These are phyloP conservation scores for Drosophila miranda DNA, from an alignment of 1,140 invertebrate species.

Conservation along the genomic window DNA sequence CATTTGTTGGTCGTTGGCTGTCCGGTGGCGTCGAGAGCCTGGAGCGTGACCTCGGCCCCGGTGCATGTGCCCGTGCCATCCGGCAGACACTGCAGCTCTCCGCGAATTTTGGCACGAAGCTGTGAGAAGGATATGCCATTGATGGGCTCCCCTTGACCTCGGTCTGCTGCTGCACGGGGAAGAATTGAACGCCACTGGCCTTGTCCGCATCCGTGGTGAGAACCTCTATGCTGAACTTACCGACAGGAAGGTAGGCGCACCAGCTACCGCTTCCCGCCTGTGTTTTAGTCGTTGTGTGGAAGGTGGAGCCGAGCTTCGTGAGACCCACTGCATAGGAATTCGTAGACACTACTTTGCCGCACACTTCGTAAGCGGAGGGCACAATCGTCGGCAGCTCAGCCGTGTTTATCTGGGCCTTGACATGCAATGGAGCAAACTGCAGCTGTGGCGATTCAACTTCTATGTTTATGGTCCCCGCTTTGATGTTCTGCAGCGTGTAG, in stretches of 20 bases:
- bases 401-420: constrained; percentile 88
- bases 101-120: constrained; percentile 87
- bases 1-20: constrained; percentile 84
- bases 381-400: constrained; percentile 86
- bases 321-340: constrained; percentile 83
- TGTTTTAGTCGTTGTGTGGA: constrained; percentile 83
- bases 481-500: constrained; percentile 92
- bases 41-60: constrained; percentile 84
- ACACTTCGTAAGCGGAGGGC: constrained; percentile 88
- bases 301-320: constrained; percentile 82
- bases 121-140: constrained; percentile 89
- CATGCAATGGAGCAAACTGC: constrained; percentile 85
- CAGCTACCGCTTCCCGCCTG: constrained; percentile 85
- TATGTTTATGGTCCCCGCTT: constrained; percentile 90
- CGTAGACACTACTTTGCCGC: constrained; percentile 86
- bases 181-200: constrained; percentile 84
- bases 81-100: constrained; percentile 86
- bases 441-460: constrained; percentile 87
- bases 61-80: constrained; percentile 83
- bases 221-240: constrained; percentile 87
- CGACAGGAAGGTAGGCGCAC: constrained; percentile 87
- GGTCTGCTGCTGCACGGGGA: constrained; percentile 86
- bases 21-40: constrained; percentile 85
- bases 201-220: constrained; percentile 86
- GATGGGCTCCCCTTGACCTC: constrained; percentile 84